These are phyloP conservation scores for Cercopithecus mona DNA, from an alignment of 2,113 vertebrate genomes.

Conservation along the genomic window DNA sequence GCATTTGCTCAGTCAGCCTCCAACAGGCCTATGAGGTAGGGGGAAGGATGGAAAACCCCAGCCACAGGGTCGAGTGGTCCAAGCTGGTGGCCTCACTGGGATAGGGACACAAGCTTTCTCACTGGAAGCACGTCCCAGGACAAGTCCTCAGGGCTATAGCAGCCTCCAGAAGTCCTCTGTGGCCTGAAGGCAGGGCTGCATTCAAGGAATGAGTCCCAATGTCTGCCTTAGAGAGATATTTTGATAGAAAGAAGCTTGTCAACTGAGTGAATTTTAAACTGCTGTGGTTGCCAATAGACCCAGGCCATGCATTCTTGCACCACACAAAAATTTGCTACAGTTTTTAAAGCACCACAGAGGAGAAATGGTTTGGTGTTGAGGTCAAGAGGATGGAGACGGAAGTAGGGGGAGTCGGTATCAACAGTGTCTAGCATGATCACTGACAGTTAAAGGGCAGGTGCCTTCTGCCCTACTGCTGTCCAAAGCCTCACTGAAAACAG, in stretches of 20 bases:
- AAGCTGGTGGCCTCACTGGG: not conserved
- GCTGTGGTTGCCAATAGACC: constrained; percentile 30
- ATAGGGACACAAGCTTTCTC: not conserved
- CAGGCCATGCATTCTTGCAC: constrained; percentile 39
- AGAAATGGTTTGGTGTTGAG: constrained; percentile 28
- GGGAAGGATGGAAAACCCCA: not conserved
- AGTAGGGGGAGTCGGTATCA: not conserved
- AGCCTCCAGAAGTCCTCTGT: not conserved
- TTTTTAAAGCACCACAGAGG: constrained; percentile 76
- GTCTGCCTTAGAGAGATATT: not conserved
- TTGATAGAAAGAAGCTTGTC: constrained; percentile 44
- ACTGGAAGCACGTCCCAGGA: not conserved
- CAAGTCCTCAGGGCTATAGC: not conserved
- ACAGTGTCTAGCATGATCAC: not conserved
- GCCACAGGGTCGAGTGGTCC: not conserved
- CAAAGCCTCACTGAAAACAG: not conserved
- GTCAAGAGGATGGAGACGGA: constrained; percentile 15
- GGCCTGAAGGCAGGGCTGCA: not conserved
- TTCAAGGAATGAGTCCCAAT: not conserved
- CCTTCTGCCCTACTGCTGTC: constrained; percentile 2
- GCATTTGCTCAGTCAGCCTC: not conserved
- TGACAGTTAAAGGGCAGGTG: constrained; percentile 8
- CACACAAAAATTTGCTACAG: constrained; percentile 67
- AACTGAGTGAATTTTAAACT: not conserved
- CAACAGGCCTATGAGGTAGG: constrained; percentile 22